Conservation (phyloP, 2,888 invertebrate species). For the Gastracanthus pulcherrimus region DNA sequence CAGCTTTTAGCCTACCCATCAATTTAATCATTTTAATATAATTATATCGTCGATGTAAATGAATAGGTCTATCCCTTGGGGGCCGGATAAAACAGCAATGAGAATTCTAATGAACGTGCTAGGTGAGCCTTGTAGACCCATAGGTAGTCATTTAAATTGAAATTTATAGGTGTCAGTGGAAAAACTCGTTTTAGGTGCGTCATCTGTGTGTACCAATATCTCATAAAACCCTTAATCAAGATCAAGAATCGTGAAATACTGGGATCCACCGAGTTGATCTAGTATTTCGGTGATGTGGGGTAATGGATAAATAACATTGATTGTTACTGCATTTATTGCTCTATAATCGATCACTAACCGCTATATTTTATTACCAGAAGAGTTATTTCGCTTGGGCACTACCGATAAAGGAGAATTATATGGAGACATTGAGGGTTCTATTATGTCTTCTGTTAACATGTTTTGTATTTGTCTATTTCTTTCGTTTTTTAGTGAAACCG, state of each 20-base stretch:
- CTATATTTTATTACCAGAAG: neutral
- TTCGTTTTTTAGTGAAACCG: neutral
- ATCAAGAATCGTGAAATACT: slow-evolving; percentile 12
- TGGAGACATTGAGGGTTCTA: neutral
- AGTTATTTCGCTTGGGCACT: neutral
- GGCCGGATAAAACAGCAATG: too few species aligned
- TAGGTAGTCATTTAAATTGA: too few species aligned
- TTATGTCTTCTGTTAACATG: neutral
- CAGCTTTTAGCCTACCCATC: neutral
- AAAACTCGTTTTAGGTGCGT: too few species aligned
- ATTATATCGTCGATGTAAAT: too few species aligned
- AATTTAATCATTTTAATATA: too few species aligned
- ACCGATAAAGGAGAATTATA: neutral
- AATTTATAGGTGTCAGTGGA: too few species aligned
- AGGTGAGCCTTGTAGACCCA: too few species aligned
- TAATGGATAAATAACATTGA: neutral
- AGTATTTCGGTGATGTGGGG: slow-evolving; percentile 1
- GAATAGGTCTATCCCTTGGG: too few species aligned
- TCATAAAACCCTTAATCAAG: too few species aligned
- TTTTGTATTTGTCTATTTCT: neutral
- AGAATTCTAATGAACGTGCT: too few species aligned
- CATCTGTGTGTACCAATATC: too few species aligned
- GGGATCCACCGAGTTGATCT: neutral
- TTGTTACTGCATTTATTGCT: neutral
- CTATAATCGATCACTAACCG: slow-evolving; percentile 7